phyloP scores from a whole-genome alignment of 2,797 vertebrate genomes.

The Rhinatrema bivittatum region DNA sequence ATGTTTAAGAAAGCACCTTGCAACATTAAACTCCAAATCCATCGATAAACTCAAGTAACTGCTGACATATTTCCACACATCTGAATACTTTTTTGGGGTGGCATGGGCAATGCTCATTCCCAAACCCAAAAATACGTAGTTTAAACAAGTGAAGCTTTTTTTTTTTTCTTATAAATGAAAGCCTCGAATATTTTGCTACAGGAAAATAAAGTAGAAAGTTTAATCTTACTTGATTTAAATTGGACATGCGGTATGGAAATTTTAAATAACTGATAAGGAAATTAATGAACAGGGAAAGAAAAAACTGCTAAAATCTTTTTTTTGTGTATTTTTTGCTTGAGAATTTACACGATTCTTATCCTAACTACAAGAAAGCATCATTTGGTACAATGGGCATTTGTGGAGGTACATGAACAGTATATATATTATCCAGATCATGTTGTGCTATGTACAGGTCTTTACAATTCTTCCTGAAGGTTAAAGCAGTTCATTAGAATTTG shows the following conservation, averaged over 20 bases:
- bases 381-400: constrained; percentile 90
- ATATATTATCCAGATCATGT: constrained; percentile 98
- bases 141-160: no score
- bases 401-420: constrained; percentile 86
- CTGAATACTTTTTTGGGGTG: no score
- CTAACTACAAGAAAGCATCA: constrained; percentile 81
- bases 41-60: constrained; percentile 43
- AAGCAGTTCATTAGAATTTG: constrained; percentile 96
- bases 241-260: constrained; percentile 61
- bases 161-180: constrained; percentile 29
- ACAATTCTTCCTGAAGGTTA: constrained; percentile 99
- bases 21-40: constrained; percentile 41
- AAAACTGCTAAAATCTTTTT: constrained; percentile 59
- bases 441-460: constrained; percentile 99
- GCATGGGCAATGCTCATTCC: no score
- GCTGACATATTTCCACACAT: constrained; percentile 37
- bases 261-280: constrained; percentile 55
- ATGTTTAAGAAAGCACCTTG: constrained; percentile 45
- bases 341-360: constrained; percentile 75
- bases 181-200: constrained; percentile 12
- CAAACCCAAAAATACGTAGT: no score
- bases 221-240: constrained; percentile 53
- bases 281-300: constrained; percentile 56
- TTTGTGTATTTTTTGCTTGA: constrained; percentile 38
- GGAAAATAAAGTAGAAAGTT: constrained; percentile 34